Evolutionary conservation across 2,113 vertebrate species (phyloP).

Genomic region (Barbus barbus): DNA sequence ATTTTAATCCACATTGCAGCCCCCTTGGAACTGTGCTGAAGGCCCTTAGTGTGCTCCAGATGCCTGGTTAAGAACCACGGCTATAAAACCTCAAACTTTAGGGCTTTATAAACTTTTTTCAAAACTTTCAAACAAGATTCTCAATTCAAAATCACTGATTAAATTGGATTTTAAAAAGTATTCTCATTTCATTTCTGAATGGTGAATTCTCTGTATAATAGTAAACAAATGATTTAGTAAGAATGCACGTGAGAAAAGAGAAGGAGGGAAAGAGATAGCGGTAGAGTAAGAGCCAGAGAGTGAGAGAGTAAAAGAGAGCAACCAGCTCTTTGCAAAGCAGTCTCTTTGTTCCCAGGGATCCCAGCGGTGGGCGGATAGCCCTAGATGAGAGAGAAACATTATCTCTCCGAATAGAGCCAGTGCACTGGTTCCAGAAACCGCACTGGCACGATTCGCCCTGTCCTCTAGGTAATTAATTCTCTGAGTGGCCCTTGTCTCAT

Average conservation of each 20-base stretch:
- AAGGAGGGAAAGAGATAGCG: conserved; percentile 56
- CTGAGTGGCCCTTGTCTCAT: conserved; percentile 73
- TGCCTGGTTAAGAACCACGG: not conserved
- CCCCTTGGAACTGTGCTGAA: not conserved
- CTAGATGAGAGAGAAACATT: conserved; percentile 82
- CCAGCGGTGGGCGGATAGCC: conserved; percentile 78
- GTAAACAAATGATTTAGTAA: not conserved
- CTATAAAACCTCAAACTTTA: not conserved
- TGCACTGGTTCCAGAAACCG: conserved; percentile 70
- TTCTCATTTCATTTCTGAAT: not conserved
- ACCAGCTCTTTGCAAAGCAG: conserved; percentile 75
- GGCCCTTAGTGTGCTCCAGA: not conserved
- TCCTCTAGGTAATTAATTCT: conserved; percentile 78
- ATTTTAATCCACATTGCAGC: not conserved
- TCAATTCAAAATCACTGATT: not conserved
- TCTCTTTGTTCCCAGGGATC: conserved; percentile 72
- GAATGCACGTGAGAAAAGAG: not conserved
- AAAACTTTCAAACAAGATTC: not conserved
- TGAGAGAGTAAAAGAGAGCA: not conserved
- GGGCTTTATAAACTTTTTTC: not conserved
- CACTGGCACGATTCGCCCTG: conserved; percentile 67
- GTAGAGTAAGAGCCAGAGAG: conserved; percentile 28
- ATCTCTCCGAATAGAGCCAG: conserved; percentile 78
- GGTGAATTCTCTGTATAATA: not conserved
- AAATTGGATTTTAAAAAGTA: not conserved